phyloP scores from a whole-genome alignment of 2,888 invertebrate genomes.

The Watsonalla cultraria region DNA sequence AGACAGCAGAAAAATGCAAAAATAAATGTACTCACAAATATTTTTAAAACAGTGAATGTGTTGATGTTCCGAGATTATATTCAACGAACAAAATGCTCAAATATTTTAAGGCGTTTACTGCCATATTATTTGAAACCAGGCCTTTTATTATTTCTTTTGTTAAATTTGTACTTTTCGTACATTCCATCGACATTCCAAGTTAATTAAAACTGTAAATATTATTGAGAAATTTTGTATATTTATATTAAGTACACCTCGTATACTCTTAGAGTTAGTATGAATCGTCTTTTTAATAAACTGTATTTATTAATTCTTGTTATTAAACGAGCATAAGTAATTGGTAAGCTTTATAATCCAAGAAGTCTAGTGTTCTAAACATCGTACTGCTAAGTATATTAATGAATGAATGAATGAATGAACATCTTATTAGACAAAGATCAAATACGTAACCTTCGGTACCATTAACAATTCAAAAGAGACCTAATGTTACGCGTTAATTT shows the following conservation, averaged over 20 bases:
- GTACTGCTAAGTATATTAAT: too few relatives aligned
- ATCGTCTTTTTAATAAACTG: constrained; percentile 13
- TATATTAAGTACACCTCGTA: constrained; percentile 37
- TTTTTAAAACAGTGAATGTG: constrained; percentile 72
- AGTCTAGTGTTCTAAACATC: too few relatives aligned
- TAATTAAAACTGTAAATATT: constrained; percentile 54
- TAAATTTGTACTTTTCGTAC: constrained; percentile 23
- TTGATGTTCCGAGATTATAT: constrained; percentile 65
- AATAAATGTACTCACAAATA: constrained; percentile 9
- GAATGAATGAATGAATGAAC: too few relatives aligned
- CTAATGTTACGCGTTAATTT: not conserved
- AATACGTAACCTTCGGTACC: too few relatives aligned
- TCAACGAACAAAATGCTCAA: constrained; percentile 72
- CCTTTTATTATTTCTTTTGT: constrained; percentile 30
- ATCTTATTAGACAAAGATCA: too few relatives aligned
- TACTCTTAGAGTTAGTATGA: constrained; percentile 47
- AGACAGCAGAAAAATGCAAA: constrained; percentile 12
- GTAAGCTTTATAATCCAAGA: too few relatives aligned
- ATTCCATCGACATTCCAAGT: constrained; percentile 49
- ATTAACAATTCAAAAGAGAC: not conserved
- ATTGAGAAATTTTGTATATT: constrained; percentile 57
- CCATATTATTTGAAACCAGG: constrained; percentile 53
- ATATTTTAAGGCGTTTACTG: constrained; percentile 68
- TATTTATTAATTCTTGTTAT: not conserved
- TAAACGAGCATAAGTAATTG: too few relatives aligned